Base-by-base conservation (phyloP, 2,113 vertebrate species). In the Riparia riparia region DNA sequence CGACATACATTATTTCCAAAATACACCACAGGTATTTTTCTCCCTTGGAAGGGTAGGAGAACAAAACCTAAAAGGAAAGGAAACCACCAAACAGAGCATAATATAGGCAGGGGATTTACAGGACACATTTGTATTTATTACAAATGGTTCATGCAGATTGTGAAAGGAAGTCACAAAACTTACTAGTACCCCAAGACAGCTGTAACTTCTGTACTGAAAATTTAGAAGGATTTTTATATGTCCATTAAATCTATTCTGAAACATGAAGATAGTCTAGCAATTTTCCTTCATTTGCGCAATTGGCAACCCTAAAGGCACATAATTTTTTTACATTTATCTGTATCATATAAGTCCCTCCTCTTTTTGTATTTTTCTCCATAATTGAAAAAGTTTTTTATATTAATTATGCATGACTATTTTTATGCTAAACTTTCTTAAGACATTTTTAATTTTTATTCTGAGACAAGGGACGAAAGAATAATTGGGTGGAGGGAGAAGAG, bases 111-210 rank as follows among this genome's bases (percentile, higher is more conserved):
- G 20, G 24, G 25, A 93, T 73, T 96, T 85, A 60, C 25, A 44
- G 65, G 10, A 68, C 51, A 53, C 28, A 73, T 60, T 77, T n/a
- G 13, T 44, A 80, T 87, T 82, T 13, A 21, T 72, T 91, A 69
- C 29, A 94, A 95, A 94, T 89, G 15, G 9, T 76, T 92, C 82
- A 87, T 65, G 31, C 3, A 80, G 47, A 72, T 26, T 93, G 18
- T 88, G 86, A 92, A 90, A 95, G 49, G 37, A 70, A 87, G 42
- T 72, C 88, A 45, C 31, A 91, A 91, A 94, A 72, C 17, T 86
- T 95, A 74, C 4, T 73, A 69, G 12, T 51, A 9, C 16, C 64
- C 25, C 53, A 63, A 94, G 63, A 86, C 39, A 87, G 16, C 54
- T 85, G 19, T 92, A 96, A 92, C 31, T 96, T 93, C 92, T 68